These are phyloP conservation scores for Lycophotia porphyrea DNA, from an alignment of 2,888 invertebrate species.

Conservation along the genomic window DNA sequence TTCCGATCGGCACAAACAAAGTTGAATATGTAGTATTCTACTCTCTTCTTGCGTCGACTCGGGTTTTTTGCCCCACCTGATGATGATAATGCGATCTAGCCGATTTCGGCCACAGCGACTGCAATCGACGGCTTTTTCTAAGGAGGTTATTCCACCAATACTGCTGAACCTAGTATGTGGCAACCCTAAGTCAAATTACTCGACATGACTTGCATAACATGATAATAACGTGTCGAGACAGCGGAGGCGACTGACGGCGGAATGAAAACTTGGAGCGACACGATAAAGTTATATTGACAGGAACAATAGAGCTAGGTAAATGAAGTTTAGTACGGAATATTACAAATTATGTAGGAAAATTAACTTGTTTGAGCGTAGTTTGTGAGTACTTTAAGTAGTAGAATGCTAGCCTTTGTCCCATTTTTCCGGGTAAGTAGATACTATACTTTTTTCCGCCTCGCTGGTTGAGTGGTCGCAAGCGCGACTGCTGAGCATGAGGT, in stretches of 20 bases:
- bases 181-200: conserved; percentile 49
- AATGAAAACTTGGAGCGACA: conserved; percentile 28
- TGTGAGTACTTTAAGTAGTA: not conserved
- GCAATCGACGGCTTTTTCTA: too few relatives aligned
- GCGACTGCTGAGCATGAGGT: too few relatives aligned
- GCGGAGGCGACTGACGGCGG: conserved; percentile 9
- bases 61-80: too few relatives aligned
- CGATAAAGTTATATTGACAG: conserved; percentile 42
- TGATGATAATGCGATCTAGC: too few relatives aligned
- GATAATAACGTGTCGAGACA: conserved; percentile 44
- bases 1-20: not conserved
- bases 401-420: not conserved
- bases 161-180: not conserved
- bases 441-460: not conserved
- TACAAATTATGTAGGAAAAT: conserved; percentile 12
- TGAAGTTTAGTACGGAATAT: conserved; percentile 14
- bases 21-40: not conserved
- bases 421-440: not conserved
- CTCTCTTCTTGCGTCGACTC: not conserved
- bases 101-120: too few relatives aligned
- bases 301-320: conserved; percentile 24
- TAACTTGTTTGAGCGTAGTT: not conserved
- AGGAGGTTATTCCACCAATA: not conserved
- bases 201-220: conserved; percentile 47
- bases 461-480: too few relatives aligned